These are phyloP conservation scores for Myzus persicae DNA, from an alignment of 1,140 invertebrate species.

Conservation along the genomic window DNA sequence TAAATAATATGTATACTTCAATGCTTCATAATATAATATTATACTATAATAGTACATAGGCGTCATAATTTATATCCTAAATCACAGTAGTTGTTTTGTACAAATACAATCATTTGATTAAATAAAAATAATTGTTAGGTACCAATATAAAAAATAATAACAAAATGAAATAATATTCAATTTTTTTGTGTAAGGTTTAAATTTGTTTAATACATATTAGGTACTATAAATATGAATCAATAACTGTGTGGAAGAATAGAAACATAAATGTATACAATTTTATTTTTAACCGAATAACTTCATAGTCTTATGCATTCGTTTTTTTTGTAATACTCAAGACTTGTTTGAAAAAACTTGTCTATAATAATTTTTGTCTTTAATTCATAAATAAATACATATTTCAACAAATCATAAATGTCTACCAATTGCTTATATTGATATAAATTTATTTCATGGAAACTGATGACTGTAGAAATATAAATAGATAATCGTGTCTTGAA, in stretches of 20 bases:
- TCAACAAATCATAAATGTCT: not conserved
- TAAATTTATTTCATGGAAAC: not conserved
- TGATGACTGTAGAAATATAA: not conserved
- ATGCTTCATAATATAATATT: not conserved
- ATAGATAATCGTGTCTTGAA: not conserved
- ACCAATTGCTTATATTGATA: not conserved
- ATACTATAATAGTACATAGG: not conserved
- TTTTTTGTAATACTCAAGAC: too few relatives aligned
- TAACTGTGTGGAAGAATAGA: too few relatives aligned
- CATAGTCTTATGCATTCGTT: too few relatives aligned
- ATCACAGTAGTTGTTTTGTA: not conserved
- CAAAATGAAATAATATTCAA: too few relatives aligned
- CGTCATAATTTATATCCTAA: not conserved
- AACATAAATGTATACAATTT: too few relatives aligned
- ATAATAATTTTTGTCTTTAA: not conserved
- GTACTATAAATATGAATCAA: too few relatives aligned
- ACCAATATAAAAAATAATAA: too few relatives aligned
- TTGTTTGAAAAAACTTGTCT: not conserved
- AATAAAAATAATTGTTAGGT: too few relatives aligned
- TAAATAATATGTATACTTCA: too few relatives aligned
- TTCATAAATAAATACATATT: constrained; percentile 16
- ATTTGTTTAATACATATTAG: too few relatives aligned
- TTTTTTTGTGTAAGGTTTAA: too few relatives aligned
- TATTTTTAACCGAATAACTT: too few relatives aligned
- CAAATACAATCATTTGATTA: not conserved